phyloP scores from a whole-genome alignment of 92 coral and sea anemone species.

The Montipora capitata region DNA sequence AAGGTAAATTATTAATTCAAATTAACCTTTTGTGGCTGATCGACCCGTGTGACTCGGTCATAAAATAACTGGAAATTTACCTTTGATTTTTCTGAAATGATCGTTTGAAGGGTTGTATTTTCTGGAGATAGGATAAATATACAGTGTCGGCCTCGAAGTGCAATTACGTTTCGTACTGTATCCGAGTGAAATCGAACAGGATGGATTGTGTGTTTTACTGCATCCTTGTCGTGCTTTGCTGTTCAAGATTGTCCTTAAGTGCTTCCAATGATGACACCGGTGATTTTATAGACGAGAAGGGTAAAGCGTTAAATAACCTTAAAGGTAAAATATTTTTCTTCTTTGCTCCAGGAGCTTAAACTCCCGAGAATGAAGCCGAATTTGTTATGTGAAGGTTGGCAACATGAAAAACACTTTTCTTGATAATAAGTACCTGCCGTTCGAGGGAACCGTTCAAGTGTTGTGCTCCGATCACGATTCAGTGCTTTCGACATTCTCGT shows the following conservation, averaged over 20 bases:
- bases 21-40: conserved; percentile 20
- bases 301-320: conserved; percentile 69
- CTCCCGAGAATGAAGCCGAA: neutral
- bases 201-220: neutral
- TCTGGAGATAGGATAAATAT: neutral
- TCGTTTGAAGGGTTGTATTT: neutral
- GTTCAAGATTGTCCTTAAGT: neutral
- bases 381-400: neutral
- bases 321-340: conserved; percentile 51
- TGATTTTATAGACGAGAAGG: conserved; percentile 74
- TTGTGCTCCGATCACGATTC: neutral
- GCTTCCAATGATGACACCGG: conserved; percentile 30
- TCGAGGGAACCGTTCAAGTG: conserved; percentile 1
- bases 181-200: neutral
- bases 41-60: conserved; percentile 6
- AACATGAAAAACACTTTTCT: neutral
- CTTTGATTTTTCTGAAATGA: conserved; percentile 28
- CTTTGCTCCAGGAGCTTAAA: neutral
- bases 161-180: neutral
- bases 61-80: conserved; percentile 7
- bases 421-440: conserved; percentile 18
- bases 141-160: neutral
- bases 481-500: neutral
- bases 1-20: conserved; percentile 26
- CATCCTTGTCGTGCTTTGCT: conserved; percentile 22